Evolutionary conservation across 2,113 vertebrate genomes (phyloP).

Genomic region (Cricetomys ansorgei): DNA sequence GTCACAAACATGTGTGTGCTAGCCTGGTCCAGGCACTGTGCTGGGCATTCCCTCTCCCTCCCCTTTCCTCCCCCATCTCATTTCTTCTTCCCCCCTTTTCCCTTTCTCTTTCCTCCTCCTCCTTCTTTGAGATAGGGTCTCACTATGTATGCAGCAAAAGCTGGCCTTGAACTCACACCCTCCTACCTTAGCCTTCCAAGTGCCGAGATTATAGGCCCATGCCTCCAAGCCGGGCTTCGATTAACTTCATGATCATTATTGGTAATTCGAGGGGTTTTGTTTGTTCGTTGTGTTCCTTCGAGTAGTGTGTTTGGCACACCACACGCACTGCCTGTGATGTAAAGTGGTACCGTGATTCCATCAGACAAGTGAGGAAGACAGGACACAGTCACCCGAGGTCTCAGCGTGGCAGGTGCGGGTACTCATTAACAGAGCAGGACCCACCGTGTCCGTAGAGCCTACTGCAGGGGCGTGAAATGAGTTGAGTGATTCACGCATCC

Average conservation of each 20-base stretch:
- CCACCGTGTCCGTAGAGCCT: neutral
- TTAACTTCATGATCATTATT: neutral
- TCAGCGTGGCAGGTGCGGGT: neutral
- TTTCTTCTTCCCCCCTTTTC: neutral
- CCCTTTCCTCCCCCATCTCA: neutral
- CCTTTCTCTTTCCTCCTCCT: neutral
- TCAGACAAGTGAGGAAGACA: neutral
- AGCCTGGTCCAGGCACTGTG: neutral
- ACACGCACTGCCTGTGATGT: neutral
- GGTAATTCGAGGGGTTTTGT: neutral
- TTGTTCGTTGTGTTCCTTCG: no score
- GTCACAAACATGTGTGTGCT: neutral
- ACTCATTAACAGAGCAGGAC: neutral
- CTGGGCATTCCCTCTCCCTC: neutral
- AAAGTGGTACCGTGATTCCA: no score
- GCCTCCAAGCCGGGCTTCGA: neutral
- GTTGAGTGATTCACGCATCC: fast-evolving
- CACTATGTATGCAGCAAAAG: neutral
- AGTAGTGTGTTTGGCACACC: neutral
- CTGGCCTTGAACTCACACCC: neutral
- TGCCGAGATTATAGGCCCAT: neutral
- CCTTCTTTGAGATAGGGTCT: neutral
- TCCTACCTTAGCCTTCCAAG: neutral
- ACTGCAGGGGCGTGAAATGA: neutral
- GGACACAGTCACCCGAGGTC: neutral